Base-by-base conservation (phyloP, 2,888 invertebrate species). In the Pocota personata region DNA sequence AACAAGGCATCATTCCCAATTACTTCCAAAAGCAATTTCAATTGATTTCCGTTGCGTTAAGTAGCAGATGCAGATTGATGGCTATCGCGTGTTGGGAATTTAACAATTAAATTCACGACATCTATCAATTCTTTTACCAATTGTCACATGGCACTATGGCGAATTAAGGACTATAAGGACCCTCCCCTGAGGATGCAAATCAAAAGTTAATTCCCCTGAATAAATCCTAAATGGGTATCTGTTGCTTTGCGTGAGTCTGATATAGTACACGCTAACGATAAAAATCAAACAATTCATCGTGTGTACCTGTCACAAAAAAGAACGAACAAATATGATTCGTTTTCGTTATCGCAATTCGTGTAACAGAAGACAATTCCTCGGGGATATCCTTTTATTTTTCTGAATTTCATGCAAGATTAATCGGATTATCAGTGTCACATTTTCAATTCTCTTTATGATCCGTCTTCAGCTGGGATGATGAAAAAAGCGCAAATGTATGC, bases 361-460 rank as follows among this genome's bases (percentile, higher is more conserved):
- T 64, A 48, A 32, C 24, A 64, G 19, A 67, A 73, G 55, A 66
- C 48, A 50, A 60, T 40, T 86, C 84, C 79, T 62, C 5, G 24
- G 83, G 79, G 83, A 82, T 58, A 37, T 55, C 21, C 35, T 72
- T 78, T 40, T 58, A 24, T 73, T 78, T 62, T 76, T 83, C 75
- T 50, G 75, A 86, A 82, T 86, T 86, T 86, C 69, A 86, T 86
- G 80, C 80, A 80, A 80, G 84, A 86, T 86, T 86, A 82, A 82
- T 76, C 76, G 57, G 80, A 86, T 80, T 86, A 86, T 80, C 84
- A 76, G 66, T 86, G 80, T 86, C 84, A 86, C 80, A 86, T 82
- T 82, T 86, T 71, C 52, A 71, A 86, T 82, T 82, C 82, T 75
- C 80, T 86, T 86, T 86, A 57, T 58, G 66, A 75, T 76, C 43